Base-by-base conservation (phyloP, 1,140 invertebrate genomes). In the Scylla paramamosain region DNA sequence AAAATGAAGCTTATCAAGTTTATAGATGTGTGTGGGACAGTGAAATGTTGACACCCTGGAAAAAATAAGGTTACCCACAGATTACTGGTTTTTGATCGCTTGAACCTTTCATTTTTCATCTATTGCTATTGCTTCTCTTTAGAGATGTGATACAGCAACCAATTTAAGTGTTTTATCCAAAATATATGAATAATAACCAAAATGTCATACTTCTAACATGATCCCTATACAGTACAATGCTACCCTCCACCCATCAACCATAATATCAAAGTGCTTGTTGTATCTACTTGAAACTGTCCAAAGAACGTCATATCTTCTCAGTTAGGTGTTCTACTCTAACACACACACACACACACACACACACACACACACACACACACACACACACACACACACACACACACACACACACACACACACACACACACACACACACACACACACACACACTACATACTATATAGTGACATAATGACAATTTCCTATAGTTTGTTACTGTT, bases 341-440 rank as follows among this genome's bases (percentile, higher is more conserved):
- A 88, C 45, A 88, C 45, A 88, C 45, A 88, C 45, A 88, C 45
- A 88, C 45, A 88, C 45, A 88, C 45, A 88, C 45, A 88, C n/a
- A 32, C 45, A 88, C n/a, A 32, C n/a, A 88, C 12, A 86, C 12
- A 86, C 32, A 86, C 14, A 88, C 45, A 88, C 31, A 88, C 45
- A 88, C 86, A 88, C 45, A 32, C 86, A 88, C n/a, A 88, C 31
- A 88, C 45, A 88, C 31, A 88, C n/a, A 88, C 45, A 88, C n/a
- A 88, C n/a, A 88, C n/a, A 86, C 84, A 86, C 32, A 86, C 32
- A 86, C 32, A 86, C 32, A 86, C 32, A 86, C 84, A 86, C 32
- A 86, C 32, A 86, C 84, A 86, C 32, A 86, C 32, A 86, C 84
- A 86, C 32, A 86, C 84, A 86, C 84, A 86, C 32, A 86, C 32